Conservation (phyloP, 2,113 vertebrate genomes). For the Otocyon megalotis region DNA sequence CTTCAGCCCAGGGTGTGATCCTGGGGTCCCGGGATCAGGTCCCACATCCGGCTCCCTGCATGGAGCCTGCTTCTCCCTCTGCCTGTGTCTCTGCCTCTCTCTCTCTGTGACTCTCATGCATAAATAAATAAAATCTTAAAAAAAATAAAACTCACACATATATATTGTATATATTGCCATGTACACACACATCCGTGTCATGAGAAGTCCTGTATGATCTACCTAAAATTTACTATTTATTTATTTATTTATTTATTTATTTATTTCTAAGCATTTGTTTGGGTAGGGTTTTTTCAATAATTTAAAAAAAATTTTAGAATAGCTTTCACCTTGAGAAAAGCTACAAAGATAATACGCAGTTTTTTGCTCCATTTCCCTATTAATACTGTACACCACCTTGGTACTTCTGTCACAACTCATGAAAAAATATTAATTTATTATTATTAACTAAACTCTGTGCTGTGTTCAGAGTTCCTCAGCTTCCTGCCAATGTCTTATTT, state of each 20-base stretch:
- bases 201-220: not conserved
- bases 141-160: not conserved
- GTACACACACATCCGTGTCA: not conserved
- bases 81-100: too few species aligned
- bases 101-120: too few species aligned
- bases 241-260: too few species aligned
- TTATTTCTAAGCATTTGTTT: not conserved
- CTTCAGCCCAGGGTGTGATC: too few species aligned
- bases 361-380: not conserved
- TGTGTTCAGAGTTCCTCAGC: not conserved
- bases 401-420: not conserved
- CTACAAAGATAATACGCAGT: not conserved
- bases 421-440: not conserved
- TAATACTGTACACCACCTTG: not conserved
- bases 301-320: not conserved
- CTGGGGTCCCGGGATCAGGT: too few species aligned
- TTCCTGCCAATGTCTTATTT: not conserved
- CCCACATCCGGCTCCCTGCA: too few species aligned
- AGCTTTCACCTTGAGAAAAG: not conserved
- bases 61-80: too few species aligned
- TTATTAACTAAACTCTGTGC: not conserved
- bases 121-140: too few species aligned
- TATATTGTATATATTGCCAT: too few species aligned
- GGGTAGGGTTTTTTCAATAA: not conserved
- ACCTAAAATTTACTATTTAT: not conserved